Base-by-base conservation (phyloP, 2,888 invertebrate species). In the Meliscaeva auricollis region DNA sequence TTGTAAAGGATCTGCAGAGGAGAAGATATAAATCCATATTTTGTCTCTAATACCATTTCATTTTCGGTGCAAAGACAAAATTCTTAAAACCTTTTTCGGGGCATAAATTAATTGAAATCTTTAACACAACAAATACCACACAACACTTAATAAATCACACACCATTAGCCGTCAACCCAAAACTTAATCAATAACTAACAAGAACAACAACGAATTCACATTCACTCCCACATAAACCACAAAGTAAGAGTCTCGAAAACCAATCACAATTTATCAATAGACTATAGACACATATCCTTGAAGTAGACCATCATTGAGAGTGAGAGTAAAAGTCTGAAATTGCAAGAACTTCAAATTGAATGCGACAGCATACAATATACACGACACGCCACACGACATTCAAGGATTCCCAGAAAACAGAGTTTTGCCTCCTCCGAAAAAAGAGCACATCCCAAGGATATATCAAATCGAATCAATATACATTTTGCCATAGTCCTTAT, bases 201-300 rank as follows among this genome's bases (percentile, higher is more conserved):
- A 66, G 32, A 30, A 66, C 50, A 66, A 66, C 48, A 30, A 66
- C 30, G 22, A 46, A 5, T 20, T 15, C 17, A 32, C 8, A 48
- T 9, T 9, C 38, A 38, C 9, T 50, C 35, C 32, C 35, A 32
- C 13, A 66, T 13, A 38, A 9, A 9, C 66, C 20, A 50, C 17
- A 46, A 48, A 64, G 46, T 64, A 35, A 48, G n/a, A 66, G 66
- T 66, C 66, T 66, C 35, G 50, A 66, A 66, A 66, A 66, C 50
- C 35, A 66, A 66, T 66, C 50, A 48, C 66, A 66, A 66, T 66
- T 48, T 66, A 66, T 66, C 66, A 66, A 66, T 35, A 66, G 66
- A 66, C 58, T 11, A 26, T 3, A 15, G 15, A 46, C 46, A 56
- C 56, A 30, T 9, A 66, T 66, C 66, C 50, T 50, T 66, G 17